Evolutionary conservation across 2,888 invertebrate genomes (phyloP).

Genomic region (Campaea margaritaria): DNA sequence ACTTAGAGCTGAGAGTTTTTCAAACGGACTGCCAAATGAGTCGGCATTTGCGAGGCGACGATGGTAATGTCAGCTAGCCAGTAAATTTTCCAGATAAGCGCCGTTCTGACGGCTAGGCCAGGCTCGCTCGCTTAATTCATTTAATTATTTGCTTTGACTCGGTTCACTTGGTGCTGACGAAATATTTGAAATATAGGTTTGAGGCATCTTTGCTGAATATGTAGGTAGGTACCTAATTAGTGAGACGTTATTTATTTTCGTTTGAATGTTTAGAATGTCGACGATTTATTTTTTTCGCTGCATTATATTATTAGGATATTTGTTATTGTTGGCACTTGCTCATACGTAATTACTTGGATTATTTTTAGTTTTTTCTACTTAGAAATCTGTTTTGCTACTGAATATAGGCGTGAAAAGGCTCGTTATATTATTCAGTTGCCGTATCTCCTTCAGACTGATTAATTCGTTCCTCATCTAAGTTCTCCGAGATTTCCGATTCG

Average conservation of each 20-base stretch:
- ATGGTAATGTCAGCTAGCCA: slow-evolving; percentile 79
- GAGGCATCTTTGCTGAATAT: slow-evolving; percentile 8
- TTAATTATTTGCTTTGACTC: slow-evolving; percentile 76
- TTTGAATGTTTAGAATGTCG: neutral
- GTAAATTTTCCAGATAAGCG: slow-evolving; percentile 82
- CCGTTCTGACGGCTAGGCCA: slow-evolving; percentile 70
- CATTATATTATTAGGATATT: no score
- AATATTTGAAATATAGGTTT: slow-evolving; percentile 51
- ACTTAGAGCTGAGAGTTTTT: slow-evolving; percentile 68
- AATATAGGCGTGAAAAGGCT: slow-evolving; percentile 51
- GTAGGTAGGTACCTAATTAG: neutral
- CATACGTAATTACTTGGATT: no score
- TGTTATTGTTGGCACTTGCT: no score
- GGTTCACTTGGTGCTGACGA: slow-evolving; percentile 58
- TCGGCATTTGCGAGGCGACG: slow-evolving; percentile 73
- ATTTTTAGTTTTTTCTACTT: neutral
- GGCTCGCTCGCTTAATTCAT: slow-evolving; percentile 74
- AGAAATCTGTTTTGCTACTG: neutral
- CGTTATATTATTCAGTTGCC: slow-evolving; percentile 60
- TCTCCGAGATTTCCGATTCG: slow-evolving; percentile 69
- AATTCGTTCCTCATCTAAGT: slow-evolving; percentile 71
- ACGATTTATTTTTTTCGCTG: no score
- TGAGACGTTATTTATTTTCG: neutral
- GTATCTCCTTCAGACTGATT: slow-evolving; percentile 63
- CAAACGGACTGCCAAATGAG: slow-evolving; percentile 78